These are phyloP conservation scores for Oceanites oceanicus DNA, from an alignment of 2,113 vertebrate species.

Conservation along the genomic window DNA sequence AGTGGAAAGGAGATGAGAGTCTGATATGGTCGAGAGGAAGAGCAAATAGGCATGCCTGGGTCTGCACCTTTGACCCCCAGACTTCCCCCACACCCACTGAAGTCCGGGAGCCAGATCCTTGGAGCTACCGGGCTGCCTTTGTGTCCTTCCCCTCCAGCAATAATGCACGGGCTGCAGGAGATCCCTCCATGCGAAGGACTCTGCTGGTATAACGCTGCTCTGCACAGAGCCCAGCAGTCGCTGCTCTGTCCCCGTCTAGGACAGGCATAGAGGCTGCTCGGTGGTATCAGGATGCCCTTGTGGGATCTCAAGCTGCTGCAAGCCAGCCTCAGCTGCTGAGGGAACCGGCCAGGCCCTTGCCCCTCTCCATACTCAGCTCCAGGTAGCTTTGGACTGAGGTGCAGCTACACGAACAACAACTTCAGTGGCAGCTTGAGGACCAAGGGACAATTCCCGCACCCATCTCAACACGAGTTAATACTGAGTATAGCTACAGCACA, in stretches of 20 bases:
- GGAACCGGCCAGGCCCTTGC: neutral
- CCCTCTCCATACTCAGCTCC: neutral
- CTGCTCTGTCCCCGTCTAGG: rapidly evolving
- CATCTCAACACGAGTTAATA: neutral
- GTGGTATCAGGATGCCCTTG: neutral
- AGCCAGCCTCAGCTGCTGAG: neutral
- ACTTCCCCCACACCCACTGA: neutral
- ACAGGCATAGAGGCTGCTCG: neutral
- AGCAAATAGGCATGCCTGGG: neutral
- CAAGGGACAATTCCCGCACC: neutral
- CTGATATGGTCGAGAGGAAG: neutral
- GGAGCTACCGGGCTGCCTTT: neutral
- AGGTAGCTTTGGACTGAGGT: neutral
- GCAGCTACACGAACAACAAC: neutral
- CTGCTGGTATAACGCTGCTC: neutral
- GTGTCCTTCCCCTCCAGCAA: neutral
- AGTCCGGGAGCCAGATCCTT: neutral
- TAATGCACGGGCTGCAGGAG: neutral
- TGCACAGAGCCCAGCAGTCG: neutral
- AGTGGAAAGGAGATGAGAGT: constrained; percentile 24
- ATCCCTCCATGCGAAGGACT: neutral
- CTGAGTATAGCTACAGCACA: neutral
- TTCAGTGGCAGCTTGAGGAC: neutral
- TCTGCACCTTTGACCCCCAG: constrained; percentile 12
- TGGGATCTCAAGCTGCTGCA: neutral